A percentile compares a stretch with the other conserved stretches of the same genome.
phyloP scores from a whole-genome alignment of 1,140 invertebrate species.

The Teleopsis dalmanni region DNA sequence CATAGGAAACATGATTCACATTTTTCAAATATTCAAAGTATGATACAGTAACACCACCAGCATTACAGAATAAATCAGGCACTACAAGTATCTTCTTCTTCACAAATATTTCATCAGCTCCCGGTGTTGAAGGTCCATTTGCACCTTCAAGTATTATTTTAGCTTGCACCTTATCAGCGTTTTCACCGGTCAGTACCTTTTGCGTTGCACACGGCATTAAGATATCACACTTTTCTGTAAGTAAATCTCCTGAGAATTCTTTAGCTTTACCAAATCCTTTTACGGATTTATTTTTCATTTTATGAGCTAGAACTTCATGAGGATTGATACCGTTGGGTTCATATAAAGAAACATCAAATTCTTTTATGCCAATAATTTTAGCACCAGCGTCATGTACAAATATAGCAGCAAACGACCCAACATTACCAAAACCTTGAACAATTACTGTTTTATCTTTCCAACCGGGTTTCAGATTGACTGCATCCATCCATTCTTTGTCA shows the following conservation, averaged over 20 bases:
- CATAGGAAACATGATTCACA: conserved; percentile 82
- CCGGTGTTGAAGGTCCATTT: conserved; percentile 80
- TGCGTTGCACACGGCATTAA: conserved; percentile 79
- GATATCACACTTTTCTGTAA: conserved; percentile 78
- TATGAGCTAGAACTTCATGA: conserved; percentile 51
- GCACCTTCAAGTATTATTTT: conserved; percentile 73
- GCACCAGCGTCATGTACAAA: conserved; percentile 72
- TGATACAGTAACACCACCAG: conserved; percentile 83
- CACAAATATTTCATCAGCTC: conserved; percentile 66
- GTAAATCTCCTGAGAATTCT: conserved; percentile 51
- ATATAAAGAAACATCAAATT: conserved; percentile 62
- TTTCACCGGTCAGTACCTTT: conserved; percentile 67
- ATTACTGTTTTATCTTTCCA: conserved; percentile 73
- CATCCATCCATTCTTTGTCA: conserved; percentile 69
- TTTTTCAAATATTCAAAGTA: conserved; percentile 93
- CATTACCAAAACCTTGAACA: conserved; percentile 86
- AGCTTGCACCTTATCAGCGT: conserved; percentile 70
- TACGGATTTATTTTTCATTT: conserved; percentile 57
- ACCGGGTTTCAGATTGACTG: conserved; percentile 64
- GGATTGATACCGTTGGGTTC: conserved; percentile 76
- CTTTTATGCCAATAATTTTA: conserved; percentile 72
- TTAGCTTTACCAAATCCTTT: conserved; percentile 67
- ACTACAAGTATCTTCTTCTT: conserved; percentile 71
- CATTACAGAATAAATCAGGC: conserved; percentile 78
- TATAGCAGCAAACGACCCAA: conserved; percentile 70